phyloP scores from a whole-genome alignment of 1,140 invertebrate species.

The Dendroctonus valens region DNA sequence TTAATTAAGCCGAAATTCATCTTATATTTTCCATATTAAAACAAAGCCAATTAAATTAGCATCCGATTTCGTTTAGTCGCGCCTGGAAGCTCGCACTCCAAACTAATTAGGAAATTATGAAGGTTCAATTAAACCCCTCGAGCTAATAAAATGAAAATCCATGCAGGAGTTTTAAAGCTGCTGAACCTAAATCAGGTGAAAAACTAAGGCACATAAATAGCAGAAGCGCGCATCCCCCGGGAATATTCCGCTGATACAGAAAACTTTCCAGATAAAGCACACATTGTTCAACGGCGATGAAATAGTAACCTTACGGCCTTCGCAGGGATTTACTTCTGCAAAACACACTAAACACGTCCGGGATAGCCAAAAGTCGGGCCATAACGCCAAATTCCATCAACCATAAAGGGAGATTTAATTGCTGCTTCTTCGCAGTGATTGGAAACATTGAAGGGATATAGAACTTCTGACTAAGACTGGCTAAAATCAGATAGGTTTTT shows the following conservation, averaged over 20 bases:
- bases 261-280: slow-evolving; percentile 30
- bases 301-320: slow-evolving; percentile 34
- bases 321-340: slow-evolving; percentile 29
- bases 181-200: too few species aligned
- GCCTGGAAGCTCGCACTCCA: too few species aligned
- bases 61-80: too few species aligned
- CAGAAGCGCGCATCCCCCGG: slow-evolving; percentile 4
- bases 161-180: too few species aligned
- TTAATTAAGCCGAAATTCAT: too few species aligned
- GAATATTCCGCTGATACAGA: slow-evolving; percentile 25
- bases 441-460: slow-evolving; percentile 36
- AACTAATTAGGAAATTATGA: too few species aligned
- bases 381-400: slow-evolving; percentile 43
- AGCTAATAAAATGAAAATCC: too few species aligned
- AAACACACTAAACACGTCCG: slow-evolving; percentile 36
- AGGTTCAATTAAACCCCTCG: too few species aligned
- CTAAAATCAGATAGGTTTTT: slow-evolving; percentile 35
- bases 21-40: too few species aligned
- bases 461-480: slow-evolving; percentile 43
- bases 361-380: slow-evolving; percentile 32
- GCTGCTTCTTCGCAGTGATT: slow-evolving; percentile 44
- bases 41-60: too few species aligned
- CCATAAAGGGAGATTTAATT: slow-evolving; percentile 48
- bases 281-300: slow-evolving; percentile 31
- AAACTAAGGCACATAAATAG: slow-evolving; percentile 2